Percentiles rank a stretch among this genome's conserved stretches.
Conservation (phyloP, 2,797 vertebrate genomes). For the Australoheros facetus region DNA sequence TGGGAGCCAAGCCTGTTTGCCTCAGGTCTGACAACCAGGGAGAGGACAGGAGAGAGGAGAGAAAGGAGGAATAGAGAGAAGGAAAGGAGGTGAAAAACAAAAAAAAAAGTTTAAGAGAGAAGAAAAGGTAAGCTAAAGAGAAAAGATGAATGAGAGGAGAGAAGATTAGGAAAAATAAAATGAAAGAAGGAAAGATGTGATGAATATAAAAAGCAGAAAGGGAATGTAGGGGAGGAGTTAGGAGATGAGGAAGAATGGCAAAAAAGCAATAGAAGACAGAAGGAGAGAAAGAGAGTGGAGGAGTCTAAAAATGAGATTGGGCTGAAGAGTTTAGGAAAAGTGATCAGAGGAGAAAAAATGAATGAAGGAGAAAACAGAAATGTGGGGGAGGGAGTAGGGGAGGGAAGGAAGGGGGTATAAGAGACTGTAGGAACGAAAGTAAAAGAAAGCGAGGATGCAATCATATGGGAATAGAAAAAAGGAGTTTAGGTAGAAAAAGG, state of each 20-base stretch:
- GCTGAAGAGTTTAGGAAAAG: background rate
- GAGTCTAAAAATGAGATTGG: background rate
- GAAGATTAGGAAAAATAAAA: background rate
- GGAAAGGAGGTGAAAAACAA: background rate
- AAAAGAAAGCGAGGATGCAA: background rate
- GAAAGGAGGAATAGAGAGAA: background rate
- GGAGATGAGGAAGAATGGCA: background rate
- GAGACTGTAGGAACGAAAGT: background rate
- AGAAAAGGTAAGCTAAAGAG: background rate
- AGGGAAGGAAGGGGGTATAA: background rate
- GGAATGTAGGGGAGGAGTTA: background rate
- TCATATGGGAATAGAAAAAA: background rate
- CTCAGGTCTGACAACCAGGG: slow-evolving; percentile 57
- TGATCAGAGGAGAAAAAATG: background rate
- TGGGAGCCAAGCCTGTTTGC: slow-evolving; percentile 58
- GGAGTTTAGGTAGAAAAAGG: too few species aligned
- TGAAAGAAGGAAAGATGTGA: background rate
- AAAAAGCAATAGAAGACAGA: background rate
- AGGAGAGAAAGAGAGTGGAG: background rate
- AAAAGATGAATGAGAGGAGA: background rate
- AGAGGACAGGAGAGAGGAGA: background rate
- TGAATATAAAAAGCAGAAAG: background rate
- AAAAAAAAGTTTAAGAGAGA: background rate
- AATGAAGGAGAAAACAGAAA: background rate
- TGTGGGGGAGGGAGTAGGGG: background rate